A percentile compares a stretch with the other conserved stretches of the same genome.
Evolutionary conservation across 2,888 invertebrate species (phyloP).

Genomic region (Lasioglossum oenotherae): DNA sequence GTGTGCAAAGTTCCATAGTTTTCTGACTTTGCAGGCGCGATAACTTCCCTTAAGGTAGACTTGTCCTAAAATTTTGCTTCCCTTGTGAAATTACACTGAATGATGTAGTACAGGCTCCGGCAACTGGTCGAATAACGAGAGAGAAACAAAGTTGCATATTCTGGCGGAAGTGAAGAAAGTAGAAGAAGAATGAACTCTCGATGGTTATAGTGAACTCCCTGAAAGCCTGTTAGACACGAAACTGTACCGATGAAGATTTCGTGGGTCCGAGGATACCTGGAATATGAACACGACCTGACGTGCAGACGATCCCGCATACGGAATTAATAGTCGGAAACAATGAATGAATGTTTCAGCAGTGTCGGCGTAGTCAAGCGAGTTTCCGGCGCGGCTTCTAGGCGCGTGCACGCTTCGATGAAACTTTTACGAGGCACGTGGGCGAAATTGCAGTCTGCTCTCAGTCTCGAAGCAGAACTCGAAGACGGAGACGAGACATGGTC

Average conservation of each 20-base stretch:
- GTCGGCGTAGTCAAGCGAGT: slow-evolving; percentile 28
- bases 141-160: not conserved
- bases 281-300: slow-evolving; percentile 24
- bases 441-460: slow-evolving; percentile 52
- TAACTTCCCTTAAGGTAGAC: no score
- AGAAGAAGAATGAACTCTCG: not conserved
- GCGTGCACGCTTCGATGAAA: slow-evolving; percentile 58
- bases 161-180: not conserved
- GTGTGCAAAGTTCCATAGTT: no score
- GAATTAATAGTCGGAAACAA: slow-evolving; percentile 66
- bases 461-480: not conserved
- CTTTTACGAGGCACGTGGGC: slow-evolving; percentile 65
- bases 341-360: slow-evolving; percentile 65
- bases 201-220: not conserved
- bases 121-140: not conserved
- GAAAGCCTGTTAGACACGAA: not conserved
- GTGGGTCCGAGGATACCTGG: slow-evolving; percentile 7
- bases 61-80: no score
- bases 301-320: slow-evolving; percentile 43
- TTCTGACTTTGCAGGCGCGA: no score
- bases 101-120: no score
- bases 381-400: slow-evolving; percentile 1
- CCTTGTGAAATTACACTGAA: no score
- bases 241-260: slow-evolving; percentile 15
- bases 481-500: slow-evolving; percentile 39